phyloP scores from a whole-genome alignment of 92 coral and sea anemone genomes.

The Palythoa grandiflora region DNA sequence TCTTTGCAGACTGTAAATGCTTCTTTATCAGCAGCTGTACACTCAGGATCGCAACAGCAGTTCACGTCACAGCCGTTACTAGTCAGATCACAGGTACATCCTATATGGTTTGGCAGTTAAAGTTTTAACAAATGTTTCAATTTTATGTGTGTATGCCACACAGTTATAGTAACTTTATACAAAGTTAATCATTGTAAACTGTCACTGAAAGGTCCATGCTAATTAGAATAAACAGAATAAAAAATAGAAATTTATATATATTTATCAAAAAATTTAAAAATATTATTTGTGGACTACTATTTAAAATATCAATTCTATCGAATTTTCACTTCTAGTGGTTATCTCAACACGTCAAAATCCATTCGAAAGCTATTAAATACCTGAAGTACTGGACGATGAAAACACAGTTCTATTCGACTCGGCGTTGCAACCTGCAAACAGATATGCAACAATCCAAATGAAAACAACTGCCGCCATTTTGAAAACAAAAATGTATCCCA shows the following conservation, averaged over 20 bases:
- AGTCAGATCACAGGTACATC: constrained; percentile 94
- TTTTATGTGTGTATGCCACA: too few species aligned
- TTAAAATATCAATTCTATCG: neutral
- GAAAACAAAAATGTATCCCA: constrained; percentile 54
- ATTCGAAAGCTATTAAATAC: constrained; percentile 21
- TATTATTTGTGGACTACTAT: too few species aligned
- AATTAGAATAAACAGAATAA: too few species aligned
- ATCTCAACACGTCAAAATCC: too few species aligned
- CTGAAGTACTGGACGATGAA: constrained; percentile 69
- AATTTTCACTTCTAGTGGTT: neutral
- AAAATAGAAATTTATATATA: too few species aligned
- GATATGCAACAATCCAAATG: constrained; percentile 22
- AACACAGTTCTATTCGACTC: constrained; percentile 73
- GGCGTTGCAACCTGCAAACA: constrained; percentile 36
- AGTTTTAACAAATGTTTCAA: too few species aligned
- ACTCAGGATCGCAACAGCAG: constrained; percentile 97
- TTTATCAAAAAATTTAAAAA: too few species aligned
- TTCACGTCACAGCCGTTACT: constrained; percentile 94
- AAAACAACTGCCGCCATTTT: constrained; percentile 86
- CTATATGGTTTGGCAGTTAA: constrained; percentile 29
- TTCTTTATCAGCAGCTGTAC: constrained; percentile 78
- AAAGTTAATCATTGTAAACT: too few species aligned
- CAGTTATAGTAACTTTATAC: too few species aligned
- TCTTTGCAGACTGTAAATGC: constrained; percentile 88
- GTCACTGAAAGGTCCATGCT: too few species aligned